phyloP scores from a whole-genome alignment of 2,113 vertebrate genomes.

The Garra rufa region DNA sequence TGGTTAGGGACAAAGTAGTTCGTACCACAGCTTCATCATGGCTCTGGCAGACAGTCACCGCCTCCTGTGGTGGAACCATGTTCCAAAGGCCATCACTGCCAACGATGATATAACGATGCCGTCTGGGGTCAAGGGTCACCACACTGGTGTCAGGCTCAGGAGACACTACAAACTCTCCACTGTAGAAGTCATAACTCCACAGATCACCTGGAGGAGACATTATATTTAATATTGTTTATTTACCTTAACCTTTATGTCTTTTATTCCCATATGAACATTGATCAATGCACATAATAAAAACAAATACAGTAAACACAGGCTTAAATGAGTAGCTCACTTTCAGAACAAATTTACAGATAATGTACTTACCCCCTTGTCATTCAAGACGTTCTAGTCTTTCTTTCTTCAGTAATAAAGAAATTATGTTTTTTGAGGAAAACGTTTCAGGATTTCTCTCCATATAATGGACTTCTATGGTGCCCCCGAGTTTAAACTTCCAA shows the following conservation, averaged over 20 bases:
- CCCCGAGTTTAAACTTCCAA: no score
- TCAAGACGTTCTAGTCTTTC: no score
- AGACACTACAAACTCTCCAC: conserved; percentile 94
- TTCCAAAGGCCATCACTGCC: conserved; percentile 97
- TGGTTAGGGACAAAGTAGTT: background rate
- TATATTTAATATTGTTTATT: background rate
- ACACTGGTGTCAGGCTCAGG: conserved; percentile 94
- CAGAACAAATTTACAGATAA: no score
- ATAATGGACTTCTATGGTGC: no score
- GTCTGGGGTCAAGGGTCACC: conserved; percentile 89
- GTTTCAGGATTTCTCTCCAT: no score
- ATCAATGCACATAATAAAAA: no score
- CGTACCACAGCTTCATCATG: conserved; percentile 85
- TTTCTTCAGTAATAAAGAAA: no score
- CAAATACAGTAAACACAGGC: no score
- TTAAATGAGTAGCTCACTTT: no score
- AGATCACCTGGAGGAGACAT: conserved; percentile 82
- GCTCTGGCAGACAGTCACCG: conserved; percentile 92
- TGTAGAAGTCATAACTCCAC: conserved; percentile 98
- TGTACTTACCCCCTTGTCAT: no score
- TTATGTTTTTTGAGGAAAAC: no score
- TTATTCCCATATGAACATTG: no score
- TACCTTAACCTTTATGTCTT: background rate
- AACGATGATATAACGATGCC: conserved; percentile 92
- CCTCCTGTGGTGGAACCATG: conserved; percentile 94